A percentile compares a stretch with the other conserved stretches of the same genome.
These are phyloP conservation scores for Mactra quadrangularis DNA, from an alignment of 1,140 invertebrate species.

Conservation along the genomic window DNA sequence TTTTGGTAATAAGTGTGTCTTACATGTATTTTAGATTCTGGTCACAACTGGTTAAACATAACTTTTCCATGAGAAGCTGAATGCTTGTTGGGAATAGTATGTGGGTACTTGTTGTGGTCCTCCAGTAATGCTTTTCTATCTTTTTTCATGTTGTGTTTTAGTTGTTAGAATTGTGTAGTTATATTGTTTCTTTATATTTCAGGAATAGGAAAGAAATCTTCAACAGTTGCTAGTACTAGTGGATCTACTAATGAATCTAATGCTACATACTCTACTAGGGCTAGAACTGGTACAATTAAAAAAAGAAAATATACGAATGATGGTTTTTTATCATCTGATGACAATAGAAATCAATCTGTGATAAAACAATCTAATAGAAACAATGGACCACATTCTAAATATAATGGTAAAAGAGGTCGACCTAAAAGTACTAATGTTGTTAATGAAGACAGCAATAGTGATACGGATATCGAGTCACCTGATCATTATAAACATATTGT, in stretches of 20 bases:
- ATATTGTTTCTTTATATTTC: too few species aligned
- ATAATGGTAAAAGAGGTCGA: not conserved
- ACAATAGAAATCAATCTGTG: conserved; percentile 52
- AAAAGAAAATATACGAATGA: conserved; percentile 65
- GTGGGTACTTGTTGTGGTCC: too few species aligned
- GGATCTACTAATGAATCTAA: conserved; percentile 17
- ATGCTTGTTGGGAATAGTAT: too few species aligned
- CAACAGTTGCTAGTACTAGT: conserved; percentile 62
- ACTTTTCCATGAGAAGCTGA: too few species aligned
- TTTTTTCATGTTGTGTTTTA: too few species aligned
- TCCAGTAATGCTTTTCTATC: too few species aligned
- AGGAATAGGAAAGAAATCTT: conserved; percentile 58
- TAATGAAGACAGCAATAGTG: conserved; percentile 46
- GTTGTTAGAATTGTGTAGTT: too few species aligned
- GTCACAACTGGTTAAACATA: too few species aligned
- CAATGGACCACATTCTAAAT: conserved; percentile 3
- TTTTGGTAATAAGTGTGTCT: too few species aligned
- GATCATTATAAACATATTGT: not conserved
- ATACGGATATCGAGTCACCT: conserved; percentile 47
- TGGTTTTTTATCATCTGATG: conserved; percentile 64
- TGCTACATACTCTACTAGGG: conserved; percentile 66
- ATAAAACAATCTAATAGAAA: conserved; percentile 19
- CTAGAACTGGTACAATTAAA: conserved; percentile 69
- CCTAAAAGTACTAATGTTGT: not conserved
- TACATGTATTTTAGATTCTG: too few species aligned